Conservation (phyloP, 2,113 vertebrate species). For the Stigmatopora argus region DNA sequence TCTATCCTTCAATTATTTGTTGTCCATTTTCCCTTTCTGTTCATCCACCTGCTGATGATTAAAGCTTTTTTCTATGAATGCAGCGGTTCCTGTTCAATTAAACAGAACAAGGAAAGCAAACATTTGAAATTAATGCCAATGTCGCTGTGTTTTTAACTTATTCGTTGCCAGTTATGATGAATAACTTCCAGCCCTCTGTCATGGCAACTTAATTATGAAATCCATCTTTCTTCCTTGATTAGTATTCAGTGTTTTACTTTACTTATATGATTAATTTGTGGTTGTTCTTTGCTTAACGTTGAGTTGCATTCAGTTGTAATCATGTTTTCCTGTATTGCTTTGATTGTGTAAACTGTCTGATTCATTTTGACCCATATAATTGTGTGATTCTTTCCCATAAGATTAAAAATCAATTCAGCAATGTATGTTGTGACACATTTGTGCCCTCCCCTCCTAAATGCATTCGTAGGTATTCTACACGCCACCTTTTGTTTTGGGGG, state of each 20-base stretch:
- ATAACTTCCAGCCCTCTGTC: too few relatives aligned
- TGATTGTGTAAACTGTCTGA: neutral
- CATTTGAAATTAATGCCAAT: neutral
- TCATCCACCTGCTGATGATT: constrained; percentile 65
- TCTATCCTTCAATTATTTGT: constrained; percentile 2
- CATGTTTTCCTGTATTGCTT: neutral
- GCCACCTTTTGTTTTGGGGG: constrained; percentile 13
- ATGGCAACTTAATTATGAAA: too few relatives aligned
- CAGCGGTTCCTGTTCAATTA: constrained; percentile 39
- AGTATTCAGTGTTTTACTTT: too few relatives aligned
- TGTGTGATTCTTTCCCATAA: neutral
- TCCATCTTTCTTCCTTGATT: too few relatives aligned
- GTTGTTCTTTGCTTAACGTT: too few relatives aligned
- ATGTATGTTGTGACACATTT: constrained; percentile 26
- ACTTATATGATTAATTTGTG: too few relatives aligned
- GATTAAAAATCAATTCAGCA: constrained; percentile 5
- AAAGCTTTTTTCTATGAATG: constrained; percentile 53
- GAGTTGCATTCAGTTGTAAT: neutral
- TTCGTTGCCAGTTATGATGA: too few relatives aligned
- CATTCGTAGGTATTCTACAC: constrained; percentile 58
- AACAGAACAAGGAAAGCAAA: neutral
- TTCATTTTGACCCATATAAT: too few relatives aligned
- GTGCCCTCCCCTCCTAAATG: constrained; percentile 48
- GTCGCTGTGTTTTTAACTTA: neutral
- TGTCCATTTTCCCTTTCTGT: constrained; percentile 33